A percentile compares a stretch with the other conserved stretches of the same genome.
These are phyloP conservation scores for Chrysemys picta DNA, from an alignment of 2,113 vertebrate genomes.

Conservation along the genomic window DNA sequence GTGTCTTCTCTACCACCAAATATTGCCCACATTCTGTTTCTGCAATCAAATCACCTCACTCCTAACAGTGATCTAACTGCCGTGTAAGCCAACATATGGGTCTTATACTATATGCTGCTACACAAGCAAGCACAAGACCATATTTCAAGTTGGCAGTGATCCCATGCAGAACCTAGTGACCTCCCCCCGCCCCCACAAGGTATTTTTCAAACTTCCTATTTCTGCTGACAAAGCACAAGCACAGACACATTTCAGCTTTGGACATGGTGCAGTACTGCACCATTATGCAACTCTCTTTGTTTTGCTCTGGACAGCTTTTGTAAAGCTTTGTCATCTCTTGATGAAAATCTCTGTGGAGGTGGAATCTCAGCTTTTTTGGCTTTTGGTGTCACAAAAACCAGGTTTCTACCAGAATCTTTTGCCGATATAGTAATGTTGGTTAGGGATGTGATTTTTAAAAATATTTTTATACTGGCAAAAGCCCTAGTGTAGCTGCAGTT, in stretches of 20 bases:
- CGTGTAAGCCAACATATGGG: not conserved
- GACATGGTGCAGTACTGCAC: not conserved
- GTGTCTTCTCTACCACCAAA: constrained; percentile 18
- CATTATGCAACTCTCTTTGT: not conserved
- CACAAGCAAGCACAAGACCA: not conserved
- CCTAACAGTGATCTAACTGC: constrained; percentile 67
- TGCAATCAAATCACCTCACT: constrained; percentile 63
- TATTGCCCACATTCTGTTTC: constrained; percentile 72
- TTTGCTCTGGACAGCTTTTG: not conserved
- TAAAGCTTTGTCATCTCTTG: not conserved
- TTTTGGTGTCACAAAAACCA: not conserved
- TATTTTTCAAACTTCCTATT: not conserved
- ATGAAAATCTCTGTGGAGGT: not conserved
- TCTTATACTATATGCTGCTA: not conserved
- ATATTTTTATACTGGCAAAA: not conserved
- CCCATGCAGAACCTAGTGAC: not conserved
- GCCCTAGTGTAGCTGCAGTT: not conserved
- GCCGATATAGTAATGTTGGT: not conserved
- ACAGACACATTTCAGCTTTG: not conserved
- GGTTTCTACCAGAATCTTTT: not conserved
- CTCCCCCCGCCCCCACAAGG: not conserved
- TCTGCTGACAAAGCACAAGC: not conserved
- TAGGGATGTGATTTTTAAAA: not conserved
- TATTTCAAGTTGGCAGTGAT: constrained; percentile 25
- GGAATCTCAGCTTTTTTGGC: not conserved